Conservation (phyloP, 1,140 invertebrate species). For the honey bee (Apis mellifera) region Amel_HAv3.1 CM009946.2:4105501-4106000, state of each 20-base stretch:
- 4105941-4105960: too few species aligned
- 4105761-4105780: constrained; percentile 10
- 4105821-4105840: constrained; percentile 5
- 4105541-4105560: constrained; percentile 81
- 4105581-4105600: constrained; percentile 81
- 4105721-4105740: constrained; percentile 63
- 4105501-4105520: constrained; percentile 57
- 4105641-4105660: constrained; percentile 69
- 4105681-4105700: constrained; percentile 39
- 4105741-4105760: constrained; percentile 67
- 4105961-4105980: too few species aligned
- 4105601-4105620: constrained; percentile 81
- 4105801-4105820: background rate
- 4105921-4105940: too few species aligned
- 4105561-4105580: constrained; percentile 81
- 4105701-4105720: constrained; percentile 43
- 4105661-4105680: background rate
- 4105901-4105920: too few species aligned
- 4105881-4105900: too few species aligned
- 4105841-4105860: too few species aligned
- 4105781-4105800: background rate
- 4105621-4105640: constrained; percentile 81
- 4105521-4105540: constrained; percentile 70
- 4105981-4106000: too few species aligned
- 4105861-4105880: too few species aligned